Evolutionary conservation across 1,140 invertebrate species (phyloP).

Genomic region (Trichomalopsis sarcophagae): DNA sequence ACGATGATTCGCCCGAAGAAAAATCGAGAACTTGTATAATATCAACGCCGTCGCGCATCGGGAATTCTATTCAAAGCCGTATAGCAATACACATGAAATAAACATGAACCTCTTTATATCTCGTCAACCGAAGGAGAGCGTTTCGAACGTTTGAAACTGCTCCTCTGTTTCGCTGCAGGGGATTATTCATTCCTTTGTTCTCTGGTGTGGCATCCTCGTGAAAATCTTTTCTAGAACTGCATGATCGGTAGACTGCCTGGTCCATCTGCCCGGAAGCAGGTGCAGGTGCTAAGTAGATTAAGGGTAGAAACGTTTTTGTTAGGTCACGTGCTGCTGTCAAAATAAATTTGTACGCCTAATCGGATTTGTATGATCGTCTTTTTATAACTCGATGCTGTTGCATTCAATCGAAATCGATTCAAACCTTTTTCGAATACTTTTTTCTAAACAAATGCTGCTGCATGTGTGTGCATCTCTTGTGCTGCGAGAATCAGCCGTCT

Average conservation of each 20-base stretch:
- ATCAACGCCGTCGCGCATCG: neutral
- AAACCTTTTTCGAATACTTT: neutral
- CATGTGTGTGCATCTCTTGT: neutral
- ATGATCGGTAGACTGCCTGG: slow-evolving; percentile 36
- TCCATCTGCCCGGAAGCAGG: slow-evolving; percentile 62
- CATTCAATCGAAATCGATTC: slow-evolving; percentile 26
- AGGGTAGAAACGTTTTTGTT: slow-evolving; percentile 69
- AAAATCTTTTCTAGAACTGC: slow-evolving; percentile 46
- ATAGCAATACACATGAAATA: neutral
- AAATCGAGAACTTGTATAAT: neutral
- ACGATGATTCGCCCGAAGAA: neutral
- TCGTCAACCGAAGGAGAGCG: neutral
- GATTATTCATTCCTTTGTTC: slow-evolving; percentile 48
- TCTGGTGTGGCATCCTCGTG: slow-evolving; percentile 10
- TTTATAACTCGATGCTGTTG: slow-evolving; percentile 41
- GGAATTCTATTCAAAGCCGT: neutral
- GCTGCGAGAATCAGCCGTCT: neutral
- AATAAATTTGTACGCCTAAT: slow-evolving; percentile 69
- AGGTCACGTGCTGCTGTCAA: slow-evolving; percentile 71
- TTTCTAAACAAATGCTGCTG: neutral
- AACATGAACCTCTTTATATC: neutral
- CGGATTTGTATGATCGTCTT: slow-evolving; percentile 63
- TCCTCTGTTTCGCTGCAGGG: neutral
- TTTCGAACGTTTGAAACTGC: slow-evolving; percentile 35
- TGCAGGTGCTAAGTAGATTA: slow-evolving; percentile 68